A percentile compares a stretch with the other conserved stretches of the same genome.
These are phyloP conservation scores for Phenganax marumi DNA, from an alignment of 92 coral and sea anemone genomes.

Conservation along the genomic window DNA sequence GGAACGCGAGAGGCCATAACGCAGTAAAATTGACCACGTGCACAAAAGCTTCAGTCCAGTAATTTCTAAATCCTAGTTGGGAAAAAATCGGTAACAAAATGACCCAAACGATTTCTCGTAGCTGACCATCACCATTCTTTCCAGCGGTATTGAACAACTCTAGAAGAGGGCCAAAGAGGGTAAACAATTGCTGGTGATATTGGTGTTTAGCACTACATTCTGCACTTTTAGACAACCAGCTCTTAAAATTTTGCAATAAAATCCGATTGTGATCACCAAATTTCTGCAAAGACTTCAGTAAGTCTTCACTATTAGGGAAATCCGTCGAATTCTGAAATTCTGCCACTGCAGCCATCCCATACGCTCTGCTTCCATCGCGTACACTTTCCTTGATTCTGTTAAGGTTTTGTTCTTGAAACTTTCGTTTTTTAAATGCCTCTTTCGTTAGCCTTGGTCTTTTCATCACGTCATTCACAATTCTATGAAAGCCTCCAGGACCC, in stretches of 20 bases:
- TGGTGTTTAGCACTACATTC: not conserved
- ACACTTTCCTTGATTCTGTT: not conserved
- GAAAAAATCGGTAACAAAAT: constrained; percentile 47
- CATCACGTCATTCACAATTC: constrained; percentile 43
- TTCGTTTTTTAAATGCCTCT: constrained; percentile 37
- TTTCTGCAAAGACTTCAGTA: not conserved
- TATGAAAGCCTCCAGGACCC: constrained; percentile 42
- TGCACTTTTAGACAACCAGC: constrained; percentile 21
- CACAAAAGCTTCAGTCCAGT: constrained; percentile 55
- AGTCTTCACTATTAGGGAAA: constrained; percentile 37
- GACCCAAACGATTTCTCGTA: constrained; percentile 46
- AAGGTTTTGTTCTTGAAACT: constrained; percentile 1
- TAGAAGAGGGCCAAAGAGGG: constrained; percentile 48
- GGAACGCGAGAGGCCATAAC: constrained; percentile 46
- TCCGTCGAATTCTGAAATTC: constrained; percentile 9
- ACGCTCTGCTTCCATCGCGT: constrained; percentile 22
- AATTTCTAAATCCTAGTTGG: constrained; percentile 32
- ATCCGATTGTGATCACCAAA: constrained; percentile 39
- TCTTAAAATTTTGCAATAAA: constrained; percentile 13
- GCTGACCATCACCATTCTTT: constrained; percentile 45
- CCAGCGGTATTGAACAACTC: constrained; percentile 9
- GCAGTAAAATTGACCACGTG: constrained; percentile 50
- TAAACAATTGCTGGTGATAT: constrained; percentile 50
- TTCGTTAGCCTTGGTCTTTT: constrained; percentile 46
- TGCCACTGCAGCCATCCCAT: constrained; percentile 61